phyloP scores from a whole-genome alignment of 2,888 invertebrate genomes.

The Andrena camellia region DNA sequence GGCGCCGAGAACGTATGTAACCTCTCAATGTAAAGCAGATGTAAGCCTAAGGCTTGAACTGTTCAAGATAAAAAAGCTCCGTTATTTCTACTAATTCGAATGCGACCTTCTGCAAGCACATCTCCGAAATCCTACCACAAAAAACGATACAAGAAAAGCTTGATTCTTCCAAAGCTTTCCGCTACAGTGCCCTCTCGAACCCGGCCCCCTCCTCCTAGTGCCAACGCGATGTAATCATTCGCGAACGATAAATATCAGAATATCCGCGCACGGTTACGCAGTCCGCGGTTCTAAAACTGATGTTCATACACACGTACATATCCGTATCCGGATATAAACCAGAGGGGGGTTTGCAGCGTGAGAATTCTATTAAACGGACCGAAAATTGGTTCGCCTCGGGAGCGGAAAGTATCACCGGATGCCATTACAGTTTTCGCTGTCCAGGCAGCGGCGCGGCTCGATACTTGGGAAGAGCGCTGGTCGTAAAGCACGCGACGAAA shows the following conservation, averaged over 20 bases:
- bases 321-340: slow-evolving; percentile 39
- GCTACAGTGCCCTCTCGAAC: background rate
- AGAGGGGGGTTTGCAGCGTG: background rate
- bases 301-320: slow-evolving; percentile 44
- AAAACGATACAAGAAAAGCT: background rate
- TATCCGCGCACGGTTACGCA: slow-evolving; percentile 34
- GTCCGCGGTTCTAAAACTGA: slow-evolving; percentile 34
- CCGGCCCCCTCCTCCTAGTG: background rate
- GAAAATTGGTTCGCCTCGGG: slow-evolving; percentile 52
- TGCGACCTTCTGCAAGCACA: background rate
- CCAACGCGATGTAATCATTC: slow-evolving; percentile 13
- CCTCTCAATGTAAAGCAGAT: no score
- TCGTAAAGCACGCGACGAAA: slow-evolving; percentile 29
- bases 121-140: no score
- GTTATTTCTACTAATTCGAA: no score
- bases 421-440: slow-evolving; percentile 40
- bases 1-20: no score
- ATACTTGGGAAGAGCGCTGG: slow-evolving; percentile 1
- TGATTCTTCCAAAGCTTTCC: background rate
- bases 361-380: slow-evolving; percentile 54
- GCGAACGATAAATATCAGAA: slow-evolving; percentile 49
- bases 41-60: no score
- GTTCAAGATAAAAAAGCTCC: no score
- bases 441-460: background rate
- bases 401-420: slow-evolving; percentile 52